phyloP scores from a whole-genome alignment of 2,113 vertebrate genomes.

The Percopsis transmontana region DNA sequence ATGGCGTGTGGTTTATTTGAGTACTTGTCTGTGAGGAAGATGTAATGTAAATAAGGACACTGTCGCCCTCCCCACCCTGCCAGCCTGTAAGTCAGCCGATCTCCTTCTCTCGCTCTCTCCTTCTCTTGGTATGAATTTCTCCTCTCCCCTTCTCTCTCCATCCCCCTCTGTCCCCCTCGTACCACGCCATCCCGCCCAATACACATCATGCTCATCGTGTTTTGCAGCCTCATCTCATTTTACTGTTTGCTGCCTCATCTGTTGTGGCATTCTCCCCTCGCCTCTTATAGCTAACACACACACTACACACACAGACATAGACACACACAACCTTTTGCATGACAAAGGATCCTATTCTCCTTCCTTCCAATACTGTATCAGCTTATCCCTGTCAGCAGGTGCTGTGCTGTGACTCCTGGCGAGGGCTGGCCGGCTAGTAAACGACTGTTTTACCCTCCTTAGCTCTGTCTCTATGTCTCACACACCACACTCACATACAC shows the following conservation, averaged over 20 bases:
- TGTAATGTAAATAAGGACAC: slow-evolving; percentile 41
- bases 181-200: slow-evolving; percentile 17
- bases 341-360: slow-evolving; percentile 40
- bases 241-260: slow-evolving; percentile 46
- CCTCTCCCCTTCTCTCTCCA: background rate
- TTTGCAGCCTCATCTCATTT: slow-evolving; percentile 53
- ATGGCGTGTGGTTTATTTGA: slow-evolving; percentile 28
- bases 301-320: slow-evolving; percentile 16
- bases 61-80: slow-evolving; percentile 24
- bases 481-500: slow-evolving; percentile 7
- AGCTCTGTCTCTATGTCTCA: background rate
- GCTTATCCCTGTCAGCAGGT: slow-evolving; percentile 68
- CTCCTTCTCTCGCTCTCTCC: slow-evolving; percentile 14
- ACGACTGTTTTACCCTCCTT: slow-evolving; percentile 37
- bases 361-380: slow-evolving; percentile 71
- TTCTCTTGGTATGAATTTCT: slow-evolving; percentile 22
- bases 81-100: slow-evolving; percentile 14
- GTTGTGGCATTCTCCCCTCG: slow-evolving; percentile 13
- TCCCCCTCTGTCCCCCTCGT: slow-evolving; percentile 3
- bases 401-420: slow-evolving; percentile 63
- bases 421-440: slow-evolving; percentile 56
- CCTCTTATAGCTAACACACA: background rate
- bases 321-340: slow-evolving; percentile 29
- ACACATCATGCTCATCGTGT: slow-evolving; percentile 41
- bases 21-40: slow-evolving; percentile 33